Evolutionary conservation across 1,140 invertebrate genomes (phyloP).

Genomic region (Cydia fagiglandana): DNA sequence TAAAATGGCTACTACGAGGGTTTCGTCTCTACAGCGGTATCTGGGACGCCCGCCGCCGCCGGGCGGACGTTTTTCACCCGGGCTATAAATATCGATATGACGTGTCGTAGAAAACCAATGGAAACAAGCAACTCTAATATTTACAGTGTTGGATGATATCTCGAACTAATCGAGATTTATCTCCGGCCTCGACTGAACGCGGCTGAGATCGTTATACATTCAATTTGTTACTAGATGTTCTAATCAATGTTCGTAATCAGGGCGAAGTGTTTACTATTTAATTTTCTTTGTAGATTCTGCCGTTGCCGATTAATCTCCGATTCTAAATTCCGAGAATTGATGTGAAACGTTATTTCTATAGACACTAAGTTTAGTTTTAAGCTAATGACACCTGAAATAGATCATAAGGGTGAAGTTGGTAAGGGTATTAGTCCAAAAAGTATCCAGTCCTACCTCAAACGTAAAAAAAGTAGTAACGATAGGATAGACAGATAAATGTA

Average conservation of each 20-base stretch:
- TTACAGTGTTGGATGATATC: background rate
- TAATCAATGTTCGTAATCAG: background rate
- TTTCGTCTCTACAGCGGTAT: no score
- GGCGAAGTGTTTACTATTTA: background rate
- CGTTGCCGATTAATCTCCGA: no score
- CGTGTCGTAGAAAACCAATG: background rate
- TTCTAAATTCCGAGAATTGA: no score
- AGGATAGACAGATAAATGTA: no score
- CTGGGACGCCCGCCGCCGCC: no score
- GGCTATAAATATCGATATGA: no score
- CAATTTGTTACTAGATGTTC: constrained; percentile 16
- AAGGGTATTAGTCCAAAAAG: background rate
- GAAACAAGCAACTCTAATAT: background rate
- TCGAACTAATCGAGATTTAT: background rate
- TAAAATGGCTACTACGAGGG: no score
- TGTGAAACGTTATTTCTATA: no score
- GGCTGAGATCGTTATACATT: background rate
- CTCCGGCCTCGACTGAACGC: background rate
- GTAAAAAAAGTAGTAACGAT: no score
- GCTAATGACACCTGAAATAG: no score
- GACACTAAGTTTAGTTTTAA: no score
- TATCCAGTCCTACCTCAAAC: background rate
- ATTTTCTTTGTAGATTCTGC: background rate
- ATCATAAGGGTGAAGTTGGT: background rate
- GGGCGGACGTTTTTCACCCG: no score